A percentile compares a stretch with the other conserved stretches of the same genome.
phyloP scores from a whole-genome alignment of 92 coral and sea anemone genomes.

The Epizoanthus illoricatus region DNA sequence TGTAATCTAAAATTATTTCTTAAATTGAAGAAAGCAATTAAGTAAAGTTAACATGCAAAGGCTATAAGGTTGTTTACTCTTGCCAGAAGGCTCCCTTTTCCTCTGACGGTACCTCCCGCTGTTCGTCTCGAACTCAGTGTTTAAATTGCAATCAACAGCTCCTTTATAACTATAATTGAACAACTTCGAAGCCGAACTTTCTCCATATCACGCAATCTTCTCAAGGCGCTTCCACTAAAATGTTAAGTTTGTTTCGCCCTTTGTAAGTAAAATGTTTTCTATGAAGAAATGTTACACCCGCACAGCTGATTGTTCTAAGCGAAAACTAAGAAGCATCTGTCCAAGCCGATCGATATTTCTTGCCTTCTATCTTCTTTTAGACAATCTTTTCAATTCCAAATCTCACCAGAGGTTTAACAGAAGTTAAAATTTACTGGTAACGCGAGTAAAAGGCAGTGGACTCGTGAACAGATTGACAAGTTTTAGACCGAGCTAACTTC shows the following conservation, averaged over 20 bases:
- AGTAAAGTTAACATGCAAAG: slow-evolving; percentile 6
- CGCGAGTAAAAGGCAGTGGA: background rate
- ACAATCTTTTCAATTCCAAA: background rate
- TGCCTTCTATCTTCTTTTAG: too few species aligned
- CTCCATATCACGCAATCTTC: slow-evolving; percentile 26
- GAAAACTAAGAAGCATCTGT: slow-evolving; percentile 2
- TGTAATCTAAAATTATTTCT: slow-evolving; percentile 13
- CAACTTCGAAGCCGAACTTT: background rate
- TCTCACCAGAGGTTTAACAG: background rate
- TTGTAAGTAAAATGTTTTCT: background rate
- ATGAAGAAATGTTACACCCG: background rate
- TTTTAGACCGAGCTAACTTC: background rate
- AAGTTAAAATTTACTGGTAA: background rate
- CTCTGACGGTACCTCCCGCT: slow-evolving; percentile 7
- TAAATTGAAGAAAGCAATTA: background rate
- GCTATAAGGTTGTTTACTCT: slow-evolving; percentile 9
- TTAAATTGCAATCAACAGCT: slow-evolving; percentile 16
- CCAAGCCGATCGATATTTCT: background rate
- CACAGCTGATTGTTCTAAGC: background rate
- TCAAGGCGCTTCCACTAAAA: background rate
- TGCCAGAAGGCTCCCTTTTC: background rate
- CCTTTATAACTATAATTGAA: background rate
- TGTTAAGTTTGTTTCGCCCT: background rate
- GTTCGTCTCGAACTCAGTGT: background rate
- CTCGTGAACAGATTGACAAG: slow-evolving; percentile 19